Base-by-base conservation (phyloP, 2,888 invertebrate species). In the Tiliacea aurago region DNA sequence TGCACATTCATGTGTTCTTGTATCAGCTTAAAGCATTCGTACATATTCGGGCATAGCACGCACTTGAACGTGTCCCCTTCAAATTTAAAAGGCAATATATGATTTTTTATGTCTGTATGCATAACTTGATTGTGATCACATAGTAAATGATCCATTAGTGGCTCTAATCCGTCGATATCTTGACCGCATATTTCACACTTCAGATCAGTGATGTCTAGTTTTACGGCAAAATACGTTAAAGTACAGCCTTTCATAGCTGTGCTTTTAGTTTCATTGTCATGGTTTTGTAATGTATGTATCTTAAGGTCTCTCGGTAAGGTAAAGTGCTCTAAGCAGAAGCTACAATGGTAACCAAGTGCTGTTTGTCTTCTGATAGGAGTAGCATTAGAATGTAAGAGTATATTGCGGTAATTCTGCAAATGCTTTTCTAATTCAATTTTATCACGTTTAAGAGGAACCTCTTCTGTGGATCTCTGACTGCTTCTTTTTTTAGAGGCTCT, bases 381-480 rank as follows among this genome's bases (percentile, higher is more conserved):
- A 0, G 94, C 94, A 70, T 94, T 94, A 0, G 94, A 90, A 80
- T 88, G 77, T 45, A 83, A 61, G 0, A 94, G 78, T 28, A 94
- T 89, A 20, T 86, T 89, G 59, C 85, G 85, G 45, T 93, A 82
- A 69, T 94, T 94, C 45, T 71, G 71, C 33, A 83, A 63, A 64
- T 85, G 85, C 37, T 85, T 86, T 0, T 74, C 61, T 49, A 80
- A 76, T 51, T 86, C 84, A 11, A 37, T 79, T n/a, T 49, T 43
- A 33, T 70, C 63, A 37, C 18, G 18, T n/a, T n/a, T 28, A n/a
- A 37, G 18, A 49, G 62, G 0, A 4, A 49, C 23, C 51, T 47
- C 66, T 23, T 73, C 68, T 7, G 58, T 23, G 41, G 65, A 23
- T 18, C n/a, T 49, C 4, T 51, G 15, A 23, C 43, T 55, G 13